Base-by-base conservation (phyloP, 2,888 invertebrate species). In the Drosophila pseudotakahashii region DNA sequence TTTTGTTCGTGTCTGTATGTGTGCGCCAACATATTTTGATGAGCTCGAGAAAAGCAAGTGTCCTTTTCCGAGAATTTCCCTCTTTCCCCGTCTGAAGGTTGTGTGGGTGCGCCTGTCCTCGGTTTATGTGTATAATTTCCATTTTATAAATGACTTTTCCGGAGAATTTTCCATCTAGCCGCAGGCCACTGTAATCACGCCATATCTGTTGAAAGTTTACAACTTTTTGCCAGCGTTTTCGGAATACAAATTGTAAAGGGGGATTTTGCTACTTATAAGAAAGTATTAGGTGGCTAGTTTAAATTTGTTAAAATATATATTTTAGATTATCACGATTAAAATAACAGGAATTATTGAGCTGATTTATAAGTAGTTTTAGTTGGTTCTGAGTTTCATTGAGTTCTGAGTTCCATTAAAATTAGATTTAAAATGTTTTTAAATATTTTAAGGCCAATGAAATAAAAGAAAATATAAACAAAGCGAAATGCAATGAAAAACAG, bases 201-300 rank as follows among this genome's bases (percentile, higher is more conserved):
- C 80, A 88, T 82, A 88, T 82, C 88, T 88, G 88, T 80, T 86
- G 82, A 88, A 88, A 86, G 86, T 82, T 86, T 88, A 67, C 68
- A 79, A 79, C 55, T 69, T 82, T 69, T 61, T 64, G 44, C 51
- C 41, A 61, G 45, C 51, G 44, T 41, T 54, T 53, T 50, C 23
- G 26, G 30, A 44, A 72, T 54, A 48, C 63, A 73, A 73, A 63
- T 52, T 41, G n/a, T 34, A 10, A 30, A 7, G 13, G 30, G 23
- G 37, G 14, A 34, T 5, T 5, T 42, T 44, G 0, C 16, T 23
- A 13, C 42, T 32, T 47, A 14, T 30, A 23, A 14, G 11, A 32
- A 30, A 47, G 2, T 47, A 16, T 32, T 14, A 13, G 10, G 14
- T 14, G 30, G 0, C 37, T 51, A 51, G 37, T 23, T 36, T 30